These are phyloP conservation scores for Mohoua ochrocephala DNA, from an alignment of 2,113 vertebrate species.

Conservation along the genomic window DNA sequence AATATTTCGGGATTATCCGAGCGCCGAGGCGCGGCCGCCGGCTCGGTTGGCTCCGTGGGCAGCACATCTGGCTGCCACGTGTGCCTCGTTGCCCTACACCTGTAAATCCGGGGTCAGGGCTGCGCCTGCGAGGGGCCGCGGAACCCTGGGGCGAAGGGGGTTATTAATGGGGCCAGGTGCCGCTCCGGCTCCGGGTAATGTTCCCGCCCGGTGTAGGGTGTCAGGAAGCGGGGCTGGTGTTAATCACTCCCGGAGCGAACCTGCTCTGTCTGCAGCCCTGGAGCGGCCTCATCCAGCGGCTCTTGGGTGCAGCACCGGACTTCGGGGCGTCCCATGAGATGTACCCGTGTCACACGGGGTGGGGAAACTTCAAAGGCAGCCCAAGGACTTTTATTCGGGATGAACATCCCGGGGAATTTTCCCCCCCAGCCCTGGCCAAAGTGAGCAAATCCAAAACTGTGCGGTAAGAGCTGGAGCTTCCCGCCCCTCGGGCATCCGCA, in stretches of 20 bases:
- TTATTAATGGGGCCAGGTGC: constrained; percentile 68
- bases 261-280: background rate
- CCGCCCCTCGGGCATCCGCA: background rate
- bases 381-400: background rate
- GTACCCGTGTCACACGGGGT: too few species aligned
- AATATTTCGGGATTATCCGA: constrained; percentile 41
- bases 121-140: background rate
- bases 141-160: background rate
- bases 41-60: background rate
- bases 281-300: background rate
- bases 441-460: background rate
- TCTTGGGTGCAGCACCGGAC: background rate
- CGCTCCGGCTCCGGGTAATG: accelerated
- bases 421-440: background rate
- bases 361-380: background rate
- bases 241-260: constrained; percentile 21
- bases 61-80: constrained; percentile 72
- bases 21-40: background rate
- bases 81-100: constrained; percentile 68
- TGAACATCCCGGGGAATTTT: background rate
- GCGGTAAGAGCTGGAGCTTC: background rate
- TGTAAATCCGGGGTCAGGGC: constrained; percentile 49
- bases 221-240: constrained; percentile 29
- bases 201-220: background rate
- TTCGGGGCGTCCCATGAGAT: accelerated